These are phyloP conservation scores for Sphaeramia orbicularis DNA, from an alignment of 2,797 vertebrate genomes.

Conservation along the genomic window DNA sequence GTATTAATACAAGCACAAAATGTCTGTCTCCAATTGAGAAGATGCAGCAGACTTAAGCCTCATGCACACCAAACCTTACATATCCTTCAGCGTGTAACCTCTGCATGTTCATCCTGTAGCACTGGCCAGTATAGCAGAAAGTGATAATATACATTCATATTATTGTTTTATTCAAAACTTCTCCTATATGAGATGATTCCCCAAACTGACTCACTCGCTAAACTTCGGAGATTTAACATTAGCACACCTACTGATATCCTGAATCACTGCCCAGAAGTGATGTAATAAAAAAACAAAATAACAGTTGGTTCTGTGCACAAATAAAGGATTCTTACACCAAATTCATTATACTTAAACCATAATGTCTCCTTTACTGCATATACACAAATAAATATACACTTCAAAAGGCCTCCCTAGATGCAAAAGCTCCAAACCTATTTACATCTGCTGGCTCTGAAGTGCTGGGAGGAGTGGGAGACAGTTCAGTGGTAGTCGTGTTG, in stretches of 20 bases:
- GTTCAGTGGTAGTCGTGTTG: constrained; percentile 46
- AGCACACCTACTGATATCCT: no score
- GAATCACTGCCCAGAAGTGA: no score
- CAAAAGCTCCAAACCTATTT: constrained; percentile 57
- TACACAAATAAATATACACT: constrained; percentile 14
- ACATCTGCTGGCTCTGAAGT: constrained; percentile 42
- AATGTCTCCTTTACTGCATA: not conserved
- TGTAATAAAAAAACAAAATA: no score
- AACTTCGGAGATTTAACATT: no score
- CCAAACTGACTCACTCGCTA: no score
- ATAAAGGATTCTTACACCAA: no score
- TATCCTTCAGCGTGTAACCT: not conserved
- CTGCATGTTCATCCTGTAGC: not conserved
- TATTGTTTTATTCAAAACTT: no score
- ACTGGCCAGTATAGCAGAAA: not conserved
- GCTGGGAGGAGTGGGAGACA: constrained; percentile 40
- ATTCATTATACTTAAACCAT: not conserved
- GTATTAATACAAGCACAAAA: constrained; percentile 8
- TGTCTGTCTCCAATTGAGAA: not conserved
- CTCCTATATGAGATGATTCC: no score
- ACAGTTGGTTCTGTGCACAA: no score
- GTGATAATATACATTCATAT: not conserved
- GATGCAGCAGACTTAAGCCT: not conserved
- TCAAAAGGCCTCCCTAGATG: constrained; percentile 30
- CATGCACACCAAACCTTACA: no score